phyloP scores from a whole-genome alignment of 2,113 vertebrate genomes.

The Nanorana parkeri region DNA sequence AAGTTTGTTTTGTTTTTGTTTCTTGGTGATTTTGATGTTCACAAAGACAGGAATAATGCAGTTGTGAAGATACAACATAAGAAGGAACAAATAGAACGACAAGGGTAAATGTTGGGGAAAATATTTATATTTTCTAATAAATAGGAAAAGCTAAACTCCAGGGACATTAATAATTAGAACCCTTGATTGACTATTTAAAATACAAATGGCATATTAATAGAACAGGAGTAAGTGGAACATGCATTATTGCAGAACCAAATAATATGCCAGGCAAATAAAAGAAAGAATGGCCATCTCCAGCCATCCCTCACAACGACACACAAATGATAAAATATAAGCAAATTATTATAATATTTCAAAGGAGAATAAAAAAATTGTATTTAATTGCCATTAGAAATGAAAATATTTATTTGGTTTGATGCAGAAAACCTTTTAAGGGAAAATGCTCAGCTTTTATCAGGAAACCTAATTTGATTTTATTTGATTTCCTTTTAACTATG shows the following conservation, averaged over 20 bases:
- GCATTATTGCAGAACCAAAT: background rate
- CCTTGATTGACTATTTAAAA: background rate
- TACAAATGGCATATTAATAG: constrained; percentile 24
- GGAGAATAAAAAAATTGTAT: background rate
- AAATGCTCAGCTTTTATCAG: background rate
- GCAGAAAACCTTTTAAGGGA: background rate
- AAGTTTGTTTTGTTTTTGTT: background rate
- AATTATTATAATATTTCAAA: background rate
- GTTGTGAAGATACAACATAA: constrained; percentile 3
- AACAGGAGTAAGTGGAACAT: constrained; percentile 20
- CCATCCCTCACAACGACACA: background rate
- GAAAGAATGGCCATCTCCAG: constrained; percentile 4
- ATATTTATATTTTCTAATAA: constrained; percentile 21
- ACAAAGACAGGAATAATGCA: background rate
- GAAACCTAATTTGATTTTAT: background rate
- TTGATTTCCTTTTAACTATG: background rate
- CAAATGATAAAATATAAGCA: background rate
- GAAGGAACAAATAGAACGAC: background rate
- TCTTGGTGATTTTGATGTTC: constrained; percentile 23
- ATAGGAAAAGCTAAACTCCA: constrained; percentile 18
- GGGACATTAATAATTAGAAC: background rate
- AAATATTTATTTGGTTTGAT: constrained; percentile 13
- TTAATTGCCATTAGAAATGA: constrained; percentile 7
- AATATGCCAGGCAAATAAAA: constrained; percentile 1
- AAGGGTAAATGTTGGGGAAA: background rate